Evolutionary conservation across 1,140 invertebrate species (phyloP).

Genomic region (Callitettix versicolor): DNA sequence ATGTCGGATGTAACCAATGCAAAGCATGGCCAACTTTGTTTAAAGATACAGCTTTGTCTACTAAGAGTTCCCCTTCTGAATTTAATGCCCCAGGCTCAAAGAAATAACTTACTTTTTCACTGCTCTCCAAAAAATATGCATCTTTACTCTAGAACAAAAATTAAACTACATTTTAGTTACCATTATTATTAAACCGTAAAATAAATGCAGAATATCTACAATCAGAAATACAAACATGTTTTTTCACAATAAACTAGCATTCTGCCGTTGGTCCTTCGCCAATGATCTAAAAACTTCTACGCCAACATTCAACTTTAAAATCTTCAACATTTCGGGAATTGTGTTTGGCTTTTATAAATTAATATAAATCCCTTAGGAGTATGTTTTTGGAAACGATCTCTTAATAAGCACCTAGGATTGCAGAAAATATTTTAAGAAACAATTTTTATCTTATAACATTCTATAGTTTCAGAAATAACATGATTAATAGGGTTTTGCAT

Average conservation of each 20-base stretch:
- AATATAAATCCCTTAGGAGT: no score
- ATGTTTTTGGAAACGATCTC: neutral
- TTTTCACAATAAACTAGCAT: neutral
- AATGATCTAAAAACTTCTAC: neutral
- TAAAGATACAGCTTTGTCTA: slow-evolving; percentile 54
- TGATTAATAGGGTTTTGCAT: no score
- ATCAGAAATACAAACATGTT: neutral
- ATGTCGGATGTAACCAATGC: slow-evolving; percentile 73
- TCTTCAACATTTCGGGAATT: neutral
- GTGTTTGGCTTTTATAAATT: no score
- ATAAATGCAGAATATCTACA: neutral
- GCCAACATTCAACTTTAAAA: neutral
- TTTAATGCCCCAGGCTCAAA: slow-evolving; percentile 79
- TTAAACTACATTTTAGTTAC: neutral
- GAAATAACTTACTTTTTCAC: slow-evolving; percentile 86
- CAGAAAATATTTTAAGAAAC: neutral
- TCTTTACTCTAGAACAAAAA: slow-evolving; percentile 49
- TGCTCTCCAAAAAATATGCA: slow-evolving; percentile 83
- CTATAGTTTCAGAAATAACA: neutral
- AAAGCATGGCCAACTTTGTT: slow-evolving; percentile 90
- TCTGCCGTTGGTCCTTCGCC: neutral
- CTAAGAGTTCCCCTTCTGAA: slow-evolving; percentile 57
- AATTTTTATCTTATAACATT: neutral
- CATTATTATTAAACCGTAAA: neutral
- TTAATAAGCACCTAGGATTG: neutral